phyloP scores from a whole-genome alignment of 2,797 vertebrate genomes.

The Lepus townsendii region DNA sequence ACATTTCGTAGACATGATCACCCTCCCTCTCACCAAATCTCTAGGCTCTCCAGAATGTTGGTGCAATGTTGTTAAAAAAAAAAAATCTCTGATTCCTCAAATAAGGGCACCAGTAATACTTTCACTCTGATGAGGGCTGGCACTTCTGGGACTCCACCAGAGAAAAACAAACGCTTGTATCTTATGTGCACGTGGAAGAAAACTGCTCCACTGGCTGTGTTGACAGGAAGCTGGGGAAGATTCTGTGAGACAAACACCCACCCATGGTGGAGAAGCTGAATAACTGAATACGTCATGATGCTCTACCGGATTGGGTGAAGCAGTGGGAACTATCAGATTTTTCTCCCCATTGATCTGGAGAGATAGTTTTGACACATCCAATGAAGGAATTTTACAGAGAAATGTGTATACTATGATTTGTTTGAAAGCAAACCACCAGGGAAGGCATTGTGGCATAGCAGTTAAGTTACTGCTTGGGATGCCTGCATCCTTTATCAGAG shows the following conservation, averaged over 20 bases:
- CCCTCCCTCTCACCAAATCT: accelerated
- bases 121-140: neutral
- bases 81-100: neutral
- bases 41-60: neutral
- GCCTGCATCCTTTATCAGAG: no score
- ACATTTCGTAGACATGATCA: accelerated
- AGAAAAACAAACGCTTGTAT: neutral
- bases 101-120: neutral
- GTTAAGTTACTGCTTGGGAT: no score
- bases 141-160: neutral
- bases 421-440: no score
- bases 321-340: no score
- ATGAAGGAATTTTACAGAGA: neutral
- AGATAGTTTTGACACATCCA: neutral
- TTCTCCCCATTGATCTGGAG: neutral
- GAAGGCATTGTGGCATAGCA: neutral
- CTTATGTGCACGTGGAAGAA: accelerated
- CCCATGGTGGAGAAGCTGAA: accelerated
- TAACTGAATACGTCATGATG: no score
- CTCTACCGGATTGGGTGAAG: neutral
- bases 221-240: neutral
- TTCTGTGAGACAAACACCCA: neutral
- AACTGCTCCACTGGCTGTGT: neutral
- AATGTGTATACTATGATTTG: neutral
- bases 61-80: neutral